Conservation (phyloP, 2,797 vertebrate genomes). For the Bovichtus variegatus region DNA sequence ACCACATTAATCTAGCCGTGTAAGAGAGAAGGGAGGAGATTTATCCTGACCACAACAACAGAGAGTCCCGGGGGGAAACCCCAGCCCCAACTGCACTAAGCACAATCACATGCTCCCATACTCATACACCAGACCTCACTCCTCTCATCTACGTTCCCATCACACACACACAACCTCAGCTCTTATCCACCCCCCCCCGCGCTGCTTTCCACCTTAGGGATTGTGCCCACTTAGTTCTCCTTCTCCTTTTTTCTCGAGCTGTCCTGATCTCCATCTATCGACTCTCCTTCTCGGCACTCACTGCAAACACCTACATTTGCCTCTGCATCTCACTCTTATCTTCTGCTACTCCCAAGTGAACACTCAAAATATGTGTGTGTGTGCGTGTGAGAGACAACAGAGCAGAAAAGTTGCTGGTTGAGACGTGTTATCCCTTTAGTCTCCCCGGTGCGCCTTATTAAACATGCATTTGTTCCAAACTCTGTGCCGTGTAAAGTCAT, state of each 20-base stretch:
- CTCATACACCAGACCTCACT: conserved; percentile 65
- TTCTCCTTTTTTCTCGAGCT: conserved; percentile 51
- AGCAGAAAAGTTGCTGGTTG: conserved; percentile 30
- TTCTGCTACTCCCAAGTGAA: neutral
- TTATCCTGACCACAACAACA: too few species aligned
- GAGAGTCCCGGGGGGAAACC: conserved; percentile 68
- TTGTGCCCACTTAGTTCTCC: conserved; percentile 47
- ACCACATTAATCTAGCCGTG: conserved; percentile 70
- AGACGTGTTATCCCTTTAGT: conserved; percentile 2
- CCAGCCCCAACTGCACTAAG: conserved; percentile 70
- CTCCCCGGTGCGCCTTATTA: conserved; percentile 19
- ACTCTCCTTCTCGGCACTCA: conserved; percentile 33
- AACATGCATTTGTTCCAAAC: conserved; percentile 11
- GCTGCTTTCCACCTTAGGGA: conserved; percentile 44
- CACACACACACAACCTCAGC: conserved; percentile 23
- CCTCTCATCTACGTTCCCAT: conserved; percentile 50
- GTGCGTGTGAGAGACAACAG: neutral
- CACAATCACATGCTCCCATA: conserved; percentile 79
- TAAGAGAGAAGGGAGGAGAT: too few species aligned
- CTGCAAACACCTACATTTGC: conserved; percentile 35
- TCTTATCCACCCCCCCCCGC: conserved; percentile 50
- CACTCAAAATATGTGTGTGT: neutral
- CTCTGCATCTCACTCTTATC: conserved; percentile 6
- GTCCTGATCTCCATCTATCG: conserved; percentile 53
- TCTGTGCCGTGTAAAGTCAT: neutral